Evolutionary conservation across 2,113 vertebrate species (phyloP).

Genomic region (Sebastes fasciatus): DNA sequence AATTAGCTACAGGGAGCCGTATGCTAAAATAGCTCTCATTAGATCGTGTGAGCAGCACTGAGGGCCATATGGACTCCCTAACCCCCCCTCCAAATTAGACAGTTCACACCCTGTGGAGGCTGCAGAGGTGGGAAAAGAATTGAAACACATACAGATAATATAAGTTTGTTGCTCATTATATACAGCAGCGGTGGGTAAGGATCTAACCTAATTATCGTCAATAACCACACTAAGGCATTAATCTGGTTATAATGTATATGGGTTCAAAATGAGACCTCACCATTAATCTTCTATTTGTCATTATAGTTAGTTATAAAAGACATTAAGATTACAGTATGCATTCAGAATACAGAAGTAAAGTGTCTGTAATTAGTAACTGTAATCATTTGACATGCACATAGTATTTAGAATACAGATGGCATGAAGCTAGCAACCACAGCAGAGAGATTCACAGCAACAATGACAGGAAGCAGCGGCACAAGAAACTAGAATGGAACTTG

Average conservation of each 20-base stretch:
- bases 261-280: neutral
- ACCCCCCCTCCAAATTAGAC: constrained; percentile 39
- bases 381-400: neutral
- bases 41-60: constrained; percentile 14
- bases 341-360: neutral
- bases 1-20: constrained; percentile 39
- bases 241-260: neutral
- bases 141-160: constrained; percentile 11
- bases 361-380: neutral
- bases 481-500: neutral
- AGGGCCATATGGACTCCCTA: constrained; percentile 41
- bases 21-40: constrained; percentile 42
- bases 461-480: neutral
- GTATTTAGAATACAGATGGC: neutral
- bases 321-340: neutral
- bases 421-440: neutral
- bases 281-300: neutral
- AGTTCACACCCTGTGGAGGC: constrained; percentile 53
- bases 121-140: constrained; percentile 18
- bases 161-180: neutral
- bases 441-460: neutral
- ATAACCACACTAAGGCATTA: neutral
- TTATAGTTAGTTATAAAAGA: neutral
- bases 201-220: neutral
- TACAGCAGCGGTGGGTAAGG: neutral